Conservation (phyloP, 2,113 vertebrate genomes). For the Trinectes maculatus region DNA sequence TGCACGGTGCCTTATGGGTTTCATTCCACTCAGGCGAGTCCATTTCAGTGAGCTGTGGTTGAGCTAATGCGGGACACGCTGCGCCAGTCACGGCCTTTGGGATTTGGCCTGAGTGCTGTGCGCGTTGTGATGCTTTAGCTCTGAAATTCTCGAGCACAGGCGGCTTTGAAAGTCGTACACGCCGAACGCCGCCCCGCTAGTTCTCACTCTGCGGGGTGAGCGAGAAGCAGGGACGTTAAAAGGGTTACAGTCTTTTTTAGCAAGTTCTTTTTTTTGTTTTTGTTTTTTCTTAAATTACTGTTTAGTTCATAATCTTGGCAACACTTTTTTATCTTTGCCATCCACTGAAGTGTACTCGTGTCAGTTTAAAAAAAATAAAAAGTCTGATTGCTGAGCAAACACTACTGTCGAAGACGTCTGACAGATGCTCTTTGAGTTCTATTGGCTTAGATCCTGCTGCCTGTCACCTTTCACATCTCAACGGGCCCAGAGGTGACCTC, state of each 20-base stretch:
- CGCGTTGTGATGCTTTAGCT: conserved; percentile 76
- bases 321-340: conserved; percentile 22
- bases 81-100: conserved; percentile 83
- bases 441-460: conserved; percentile 81
- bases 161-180: conserved; percentile 69
- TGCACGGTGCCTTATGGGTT: conserved; percentile 80
- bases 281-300: too few relatives aligned
- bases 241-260: conserved; percentile 11
- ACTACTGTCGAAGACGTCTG: conserved; percentile 77
- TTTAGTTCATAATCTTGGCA: too few relatives aligned
- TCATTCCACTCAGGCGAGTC: conserved; percentile 83
- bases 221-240: conserved; percentile 14
- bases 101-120: conserved; percentile 81
- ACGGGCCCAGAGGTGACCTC: conserved; percentile 80
- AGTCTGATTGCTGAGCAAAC: conserved; percentile 80
- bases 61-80: conserved; percentile 82
- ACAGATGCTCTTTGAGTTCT: conserved; percentile 79
- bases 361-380: conserved; percentile 66
- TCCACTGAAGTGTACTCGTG: conserved; percentile 26
- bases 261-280: too few relatives aligned
- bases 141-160: conserved; percentile 70
- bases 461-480: conserved; percentile 85
- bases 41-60: conserved; percentile 81
- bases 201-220: conserved; percentile 13
- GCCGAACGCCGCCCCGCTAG: too few relatives aligned